Evolutionary conservation across 2,888 invertebrate genomes (phyloP), one percentile per base, ranked within the genome.

Genomic region (Drosophila aldrichi): DNA sequence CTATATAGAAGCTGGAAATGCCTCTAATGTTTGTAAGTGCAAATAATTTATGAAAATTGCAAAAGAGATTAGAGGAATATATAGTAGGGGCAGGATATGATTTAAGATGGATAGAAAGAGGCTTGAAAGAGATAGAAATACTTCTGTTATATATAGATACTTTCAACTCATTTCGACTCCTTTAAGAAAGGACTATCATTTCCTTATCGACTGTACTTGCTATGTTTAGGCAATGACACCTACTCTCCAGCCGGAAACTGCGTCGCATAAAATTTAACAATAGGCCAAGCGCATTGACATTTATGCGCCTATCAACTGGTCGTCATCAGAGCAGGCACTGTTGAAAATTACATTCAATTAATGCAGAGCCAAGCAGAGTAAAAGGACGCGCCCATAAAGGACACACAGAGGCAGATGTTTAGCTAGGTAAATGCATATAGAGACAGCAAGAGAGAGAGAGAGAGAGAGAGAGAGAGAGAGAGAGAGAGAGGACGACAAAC

Each of bases 271-370:
- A 70, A 69, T 66, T 62, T 55, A 57, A 58, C 64, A 78, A 62
- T 34, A 68, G 60, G 63, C 69, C 59, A 70, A 71, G 61, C 12
- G 40, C 40, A 63, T 51, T 64, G 59, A 56, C 49, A 60, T 69
- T 10, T 36, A 67, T 48, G 20, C 18, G 78, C 59, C 70, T 84
- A 84, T 88, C 82, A 79, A 56, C 65, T 80, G 67, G 71, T 64
- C 55, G 74, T 62, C 69, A 82, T 82, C 82, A 29, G 51, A 25
- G 44, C 49, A 38, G 55, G 56, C 43, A 44, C 51, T 52, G 54
- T 57, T 49, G 60, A 67, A 77, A 85, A 88, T 83, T 85, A 77
- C 84, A 68, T 83, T 88, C 88, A 88, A 88, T 88, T 88, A 86
- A 80, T 72, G 76, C 71, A 51, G 51, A 46, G 68, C 62, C 86